phyloP scores from a whole-genome alignment of 2,888 invertebrate species.

The Orgyia antiqua region DNA sequence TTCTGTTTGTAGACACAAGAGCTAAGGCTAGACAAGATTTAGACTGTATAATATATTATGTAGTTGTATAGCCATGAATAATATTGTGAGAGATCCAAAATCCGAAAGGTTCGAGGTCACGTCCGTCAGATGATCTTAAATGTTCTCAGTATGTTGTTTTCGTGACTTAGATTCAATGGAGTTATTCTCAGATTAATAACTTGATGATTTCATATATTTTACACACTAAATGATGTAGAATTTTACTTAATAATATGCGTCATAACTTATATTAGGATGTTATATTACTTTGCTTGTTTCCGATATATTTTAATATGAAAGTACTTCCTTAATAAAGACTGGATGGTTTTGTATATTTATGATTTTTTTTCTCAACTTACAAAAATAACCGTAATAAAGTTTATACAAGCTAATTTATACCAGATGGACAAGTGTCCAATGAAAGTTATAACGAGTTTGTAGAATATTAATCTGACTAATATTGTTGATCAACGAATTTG shows the following conservation, averaged over 20 bases:
- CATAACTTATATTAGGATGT: slow-evolving; percentile 1
- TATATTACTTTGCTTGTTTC: slow-evolving; percentile 1
- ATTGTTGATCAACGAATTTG: slow-evolving; percentile 17
- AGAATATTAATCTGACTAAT: slow-evolving; percentile 23
- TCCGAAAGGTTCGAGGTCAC: slow-evolving; percentile 59
- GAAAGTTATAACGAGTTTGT: slow-evolving; percentile 18
- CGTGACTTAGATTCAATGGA: slow-evolving; percentile 48
- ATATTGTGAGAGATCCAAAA: slow-evolving; percentile 28
- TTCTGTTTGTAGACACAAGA: too few species aligned
- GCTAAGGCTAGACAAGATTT: too few species aligned
- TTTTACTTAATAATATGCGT: not conserved
- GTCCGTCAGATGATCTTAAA: slow-evolving; percentile 61
- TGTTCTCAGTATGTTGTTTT: slow-evolving; percentile 55
- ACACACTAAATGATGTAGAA: not conserved
- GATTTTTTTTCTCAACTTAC: not conserved
- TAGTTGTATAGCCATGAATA: too few species aligned
- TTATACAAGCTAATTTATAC: slow-evolving; percentile 8
- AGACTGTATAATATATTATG: too few species aligned
- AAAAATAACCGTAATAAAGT: slow-evolving; percentile 1
- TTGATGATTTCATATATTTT: slow-evolving; percentile 7
- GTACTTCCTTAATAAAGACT: slow-evolving; percentile 2
- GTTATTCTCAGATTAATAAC: slow-evolving; percentile 15
- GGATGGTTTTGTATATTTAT: not conserved
- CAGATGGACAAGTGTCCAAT: slow-evolving; percentile 19
- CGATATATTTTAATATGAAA: slow-evolving; percentile 4